These are phyloP conservation scores for Epizoanthus scotinus DNA, from an alignment of 92 coral and sea anemone species.

Conservation along the genomic window DNA sequence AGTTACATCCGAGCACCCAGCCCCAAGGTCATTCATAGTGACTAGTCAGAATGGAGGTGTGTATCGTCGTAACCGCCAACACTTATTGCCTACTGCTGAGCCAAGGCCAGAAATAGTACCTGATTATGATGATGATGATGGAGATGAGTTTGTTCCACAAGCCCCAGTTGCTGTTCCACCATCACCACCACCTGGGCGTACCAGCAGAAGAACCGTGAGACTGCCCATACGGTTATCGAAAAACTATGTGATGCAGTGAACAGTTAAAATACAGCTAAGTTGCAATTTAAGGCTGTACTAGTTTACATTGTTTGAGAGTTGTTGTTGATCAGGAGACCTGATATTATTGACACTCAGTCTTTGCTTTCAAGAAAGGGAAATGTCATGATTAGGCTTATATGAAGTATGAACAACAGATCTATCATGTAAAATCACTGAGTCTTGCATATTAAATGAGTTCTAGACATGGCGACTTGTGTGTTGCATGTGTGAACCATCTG, in stretches of 20 bases:
- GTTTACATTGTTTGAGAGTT: conserved; percentile 6
- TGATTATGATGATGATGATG: neutral
- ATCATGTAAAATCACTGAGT: too few species aligned
- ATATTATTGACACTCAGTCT: too few species aligned
- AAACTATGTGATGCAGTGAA: conserved; percentile 6
- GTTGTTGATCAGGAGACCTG: too few species aligned
- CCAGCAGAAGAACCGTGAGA: neutral
- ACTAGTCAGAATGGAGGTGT: conserved; percentile 51
- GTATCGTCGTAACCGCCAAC: conserved; percentile 51
- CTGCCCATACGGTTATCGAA: neutral
- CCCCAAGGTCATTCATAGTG: conserved; percentile 54
- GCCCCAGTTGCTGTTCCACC: neutral
- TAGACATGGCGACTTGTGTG: too few species aligned
- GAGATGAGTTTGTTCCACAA: too few species aligned
- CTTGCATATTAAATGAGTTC: too few species aligned
- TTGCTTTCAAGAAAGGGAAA: neutral
- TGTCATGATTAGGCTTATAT: conserved; percentile 4
- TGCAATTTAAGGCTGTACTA: too few species aligned
- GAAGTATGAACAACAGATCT: too few species aligned
- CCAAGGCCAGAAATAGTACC: conserved; percentile 17
- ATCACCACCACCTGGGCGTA: conserved; percentile 7
- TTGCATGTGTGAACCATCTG: too few species aligned
- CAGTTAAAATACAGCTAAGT: neutral
- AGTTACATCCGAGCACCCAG: too few species aligned
- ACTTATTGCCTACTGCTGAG: conserved; percentile 48